phyloP scores from a whole-genome alignment of 2,797 vertebrate species.

The Linurgus olivaceus region DNA sequence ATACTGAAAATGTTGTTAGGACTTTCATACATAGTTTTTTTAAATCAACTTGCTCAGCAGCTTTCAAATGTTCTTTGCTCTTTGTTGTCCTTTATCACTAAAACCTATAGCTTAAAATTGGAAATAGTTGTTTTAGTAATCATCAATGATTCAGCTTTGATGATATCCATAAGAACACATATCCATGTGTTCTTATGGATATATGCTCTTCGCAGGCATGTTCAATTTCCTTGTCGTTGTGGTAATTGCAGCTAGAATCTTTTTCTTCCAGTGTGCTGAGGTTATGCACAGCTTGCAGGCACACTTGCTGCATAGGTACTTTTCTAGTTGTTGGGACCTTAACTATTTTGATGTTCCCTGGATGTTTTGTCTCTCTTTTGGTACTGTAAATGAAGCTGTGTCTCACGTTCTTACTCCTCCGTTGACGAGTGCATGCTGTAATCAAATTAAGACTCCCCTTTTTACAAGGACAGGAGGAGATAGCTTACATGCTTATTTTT shows the following conservation, averaged over 20 bases:
- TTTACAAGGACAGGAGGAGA: background rate
- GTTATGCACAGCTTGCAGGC: background rate
- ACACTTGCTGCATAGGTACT: background rate
- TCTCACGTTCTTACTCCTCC: background rate
- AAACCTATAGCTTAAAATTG: background rate
- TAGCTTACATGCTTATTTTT: background rate
- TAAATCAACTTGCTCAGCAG: background rate
- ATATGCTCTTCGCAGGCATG: background rate
- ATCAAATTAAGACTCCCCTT: background rate
- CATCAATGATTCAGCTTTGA: background rate
- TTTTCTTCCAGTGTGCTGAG: background rate
- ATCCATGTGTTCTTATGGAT: background rate
- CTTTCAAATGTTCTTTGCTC: background rate
- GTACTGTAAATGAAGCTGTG: background rate
- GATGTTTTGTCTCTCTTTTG: background rate
- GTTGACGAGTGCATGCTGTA: background rate
- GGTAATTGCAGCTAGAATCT: background rate
- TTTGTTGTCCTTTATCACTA: background rate
- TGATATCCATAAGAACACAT: too few species aligned
- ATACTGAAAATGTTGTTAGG: background rate
- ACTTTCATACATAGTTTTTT: background rate
- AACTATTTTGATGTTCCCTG: background rate
- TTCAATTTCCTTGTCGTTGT: background rate
- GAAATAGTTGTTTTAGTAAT: background rate
- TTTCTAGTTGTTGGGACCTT: background rate